Conservation (phyloP, 2,797 vertebrate species). For the Trachops cirrhosus region DNA sequence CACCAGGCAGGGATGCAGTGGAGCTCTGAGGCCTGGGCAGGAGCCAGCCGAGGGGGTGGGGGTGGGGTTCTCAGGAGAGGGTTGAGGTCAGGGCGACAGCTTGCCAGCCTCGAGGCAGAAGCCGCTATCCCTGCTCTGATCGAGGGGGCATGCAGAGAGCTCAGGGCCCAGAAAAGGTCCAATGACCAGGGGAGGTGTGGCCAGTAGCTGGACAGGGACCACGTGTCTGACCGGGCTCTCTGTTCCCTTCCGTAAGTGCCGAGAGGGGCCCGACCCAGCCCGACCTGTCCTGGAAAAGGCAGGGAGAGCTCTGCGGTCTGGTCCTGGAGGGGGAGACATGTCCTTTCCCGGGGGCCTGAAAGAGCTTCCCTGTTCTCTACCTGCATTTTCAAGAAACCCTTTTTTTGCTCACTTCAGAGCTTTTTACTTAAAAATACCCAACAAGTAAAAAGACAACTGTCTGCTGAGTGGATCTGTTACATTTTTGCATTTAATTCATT, state of each 20-base stretch:
- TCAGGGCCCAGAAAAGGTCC: background rate
- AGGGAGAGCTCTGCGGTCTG: no score
- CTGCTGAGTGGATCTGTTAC: background rate
- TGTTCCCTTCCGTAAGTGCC: background rate
- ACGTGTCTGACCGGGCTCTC: accelerated
- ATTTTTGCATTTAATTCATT: background rate
- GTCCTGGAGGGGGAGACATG: background rate
- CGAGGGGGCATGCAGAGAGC: background rate
- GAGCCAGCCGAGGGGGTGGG: accelerated
- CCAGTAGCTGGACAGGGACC: accelerated
- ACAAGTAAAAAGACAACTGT: background rate
- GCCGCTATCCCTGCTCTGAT: accelerated
- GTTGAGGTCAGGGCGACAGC: background rate
- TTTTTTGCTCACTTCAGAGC: background rate
- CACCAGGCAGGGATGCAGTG: no score
- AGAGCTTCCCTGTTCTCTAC: background rate
- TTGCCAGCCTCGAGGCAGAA: no score
- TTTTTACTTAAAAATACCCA: background rate
- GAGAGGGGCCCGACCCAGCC: background rate
- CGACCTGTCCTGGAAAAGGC: accelerated
- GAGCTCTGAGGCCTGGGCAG: background rate
- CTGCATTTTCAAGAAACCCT: background rate
- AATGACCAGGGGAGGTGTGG: background rate
- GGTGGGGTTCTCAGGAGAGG: background rate
- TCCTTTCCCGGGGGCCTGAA: background rate